phyloP scores from a whole-genome alignment of 2,888 invertebrate genomes.

The Polydrusus pterygomalis region DNA sequence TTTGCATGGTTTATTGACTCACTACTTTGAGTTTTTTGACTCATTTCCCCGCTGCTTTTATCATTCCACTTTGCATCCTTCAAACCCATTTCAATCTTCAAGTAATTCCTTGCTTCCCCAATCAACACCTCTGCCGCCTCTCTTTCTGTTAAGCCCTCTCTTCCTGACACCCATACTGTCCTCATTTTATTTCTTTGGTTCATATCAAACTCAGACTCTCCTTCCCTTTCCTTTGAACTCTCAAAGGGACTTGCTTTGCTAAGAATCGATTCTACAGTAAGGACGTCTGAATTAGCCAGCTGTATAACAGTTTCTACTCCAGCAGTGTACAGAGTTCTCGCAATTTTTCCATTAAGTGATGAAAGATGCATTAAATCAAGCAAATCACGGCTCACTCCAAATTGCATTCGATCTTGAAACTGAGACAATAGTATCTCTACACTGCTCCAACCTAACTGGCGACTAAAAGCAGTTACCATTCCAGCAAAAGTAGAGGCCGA shows the following conservation, averaged over 20 bases:
- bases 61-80: slow-evolving; percentile 80
- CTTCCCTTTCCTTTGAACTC: slow-evolving; percentile 83
- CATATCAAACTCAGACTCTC: slow-evolving; percentile 80
- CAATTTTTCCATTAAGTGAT: slow-evolving; percentile 87
- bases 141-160: slow-evolving; percentile 84
- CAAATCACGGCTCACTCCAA: slow-evolving; percentile 94
- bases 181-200: slow-evolving; percentile 81
- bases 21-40: neutral
- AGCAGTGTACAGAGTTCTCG: slow-evolving; percentile 87
- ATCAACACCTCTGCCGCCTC: slow-evolving; percentile 86
- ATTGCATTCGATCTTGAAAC: slow-evolving; percentile 95
- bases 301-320: slow-evolving; percentile 86
- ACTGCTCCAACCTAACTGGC: slow-evolving; percentile 93
- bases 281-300: slow-evolving; percentile 83
- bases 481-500: slow-evolving; percentile 97
- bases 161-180: slow-evolving; percentile 87
- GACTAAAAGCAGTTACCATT: slow-evolving; percentile 97
- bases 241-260: slow-evolving; percentile 89
- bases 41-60: neutral
- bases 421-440: slow-evolving; percentile 92
- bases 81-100: slow-evolving; percentile 84
- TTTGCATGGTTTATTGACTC: neutral
- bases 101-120: slow-evolving; percentile 82
- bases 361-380: slow-evolving; percentile 92
- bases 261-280: slow-evolving; percentile 84